Percentiles rank a stretch among this genome's conserved stretches.
These are phyloP conservation scores for Ataeniobius toweri DNA, from an alignment of 2,797 vertebrate species.

Conservation along the genomic window DNA sequence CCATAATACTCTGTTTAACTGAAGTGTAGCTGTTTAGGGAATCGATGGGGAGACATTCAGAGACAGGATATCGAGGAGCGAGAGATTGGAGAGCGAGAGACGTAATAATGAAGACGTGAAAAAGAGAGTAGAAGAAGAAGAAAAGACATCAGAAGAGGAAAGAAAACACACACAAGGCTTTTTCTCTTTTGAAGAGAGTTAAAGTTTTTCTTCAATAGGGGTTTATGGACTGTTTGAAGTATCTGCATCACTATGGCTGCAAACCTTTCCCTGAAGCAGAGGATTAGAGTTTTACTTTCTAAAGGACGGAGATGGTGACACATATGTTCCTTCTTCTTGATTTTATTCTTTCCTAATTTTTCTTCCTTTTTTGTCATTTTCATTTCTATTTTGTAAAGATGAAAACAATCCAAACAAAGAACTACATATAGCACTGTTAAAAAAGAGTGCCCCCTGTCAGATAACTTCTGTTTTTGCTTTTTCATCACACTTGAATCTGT, in stretches of 20 bases:
- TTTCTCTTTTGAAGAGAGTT: background rate
- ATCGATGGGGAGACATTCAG: conserved; percentile 12
- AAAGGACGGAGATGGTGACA: conserved; percentile 50
- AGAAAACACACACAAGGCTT: background rate
- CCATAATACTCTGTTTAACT: conserved; percentile 14
- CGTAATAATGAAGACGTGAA: conserved; percentile 1
- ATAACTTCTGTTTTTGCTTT: background rate
- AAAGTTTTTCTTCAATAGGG: conserved; percentile 5
- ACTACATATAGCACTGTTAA: background rate
- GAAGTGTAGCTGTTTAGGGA: conserved; percentile 26
- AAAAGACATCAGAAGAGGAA: conserved; percentile 1
- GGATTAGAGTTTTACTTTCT: conserved; percentile 66
- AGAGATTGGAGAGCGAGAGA: background rate
- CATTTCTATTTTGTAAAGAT: background rate
- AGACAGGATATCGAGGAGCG: conserved; percentile 4
- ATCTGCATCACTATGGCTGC: conserved; percentile 44
- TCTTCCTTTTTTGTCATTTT: background rate
- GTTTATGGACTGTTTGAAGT: conserved; percentile 35
- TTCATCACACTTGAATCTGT: background rate
- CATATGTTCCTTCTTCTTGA: conserved; percentile 23
- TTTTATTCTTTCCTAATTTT: background rate
- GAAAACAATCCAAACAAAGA: background rate
- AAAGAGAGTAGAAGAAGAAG: too few species aligned
- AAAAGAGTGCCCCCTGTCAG: background rate
- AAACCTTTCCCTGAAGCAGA: conserved; percentile 50